Conservation (phyloP, 2,113 vertebrate species). For the Aythya baeri region DNA sequence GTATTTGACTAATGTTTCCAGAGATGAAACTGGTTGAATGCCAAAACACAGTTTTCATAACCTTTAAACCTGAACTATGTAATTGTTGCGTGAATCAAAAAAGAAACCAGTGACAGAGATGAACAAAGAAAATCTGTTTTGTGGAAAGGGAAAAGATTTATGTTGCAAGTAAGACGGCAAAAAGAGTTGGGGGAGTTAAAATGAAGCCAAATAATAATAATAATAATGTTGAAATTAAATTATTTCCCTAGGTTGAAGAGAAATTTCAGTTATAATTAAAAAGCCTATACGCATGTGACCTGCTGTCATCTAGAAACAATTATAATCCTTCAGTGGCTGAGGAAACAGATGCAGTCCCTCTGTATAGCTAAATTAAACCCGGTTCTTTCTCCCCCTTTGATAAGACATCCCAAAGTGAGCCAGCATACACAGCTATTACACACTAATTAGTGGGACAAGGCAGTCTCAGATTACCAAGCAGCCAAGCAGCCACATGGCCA, state of each 20-base stretch:
- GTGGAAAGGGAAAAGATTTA: not conserved
- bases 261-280: slow-evolving; percentile 76
- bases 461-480: slow-evolving; percentile 28
- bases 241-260: slow-evolving; percentile 70
- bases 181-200: not conserved
- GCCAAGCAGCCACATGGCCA: not conserved
- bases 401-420: slow-evolving; percentile 61
- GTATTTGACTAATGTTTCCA: slow-evolving; percentile 23
- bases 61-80: slow-evolving; percentile 38
- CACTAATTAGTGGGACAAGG: slow-evolving; percentile 64
- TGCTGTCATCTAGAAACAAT: slow-evolving; percentile 68
- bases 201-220: not conserved
- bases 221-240: slow-evolving; percentile 66
- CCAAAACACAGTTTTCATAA: slow-evolving; percentile 51
- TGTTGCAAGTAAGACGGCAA: not conserved
- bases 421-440: slow-evolving; percentile 39
- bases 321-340: slow-evolving; percentile 61
- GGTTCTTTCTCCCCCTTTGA: slow-evolving; percentile 43
- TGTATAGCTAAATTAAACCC: slow-evolving; percentile 65
- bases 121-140: slow-evolving; percentile 18
- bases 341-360: slow-evolving; percentile 68
- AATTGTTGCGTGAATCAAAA: slow-evolving; percentile 36
- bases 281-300: slow-evolving; percentile 51
- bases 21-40: slow-evolving; percentile 15
- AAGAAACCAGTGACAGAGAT: not conserved